Base-by-base conservation (phyloP, 1,140 invertebrate species). In the Hylaeus anthracinus region DNA sequence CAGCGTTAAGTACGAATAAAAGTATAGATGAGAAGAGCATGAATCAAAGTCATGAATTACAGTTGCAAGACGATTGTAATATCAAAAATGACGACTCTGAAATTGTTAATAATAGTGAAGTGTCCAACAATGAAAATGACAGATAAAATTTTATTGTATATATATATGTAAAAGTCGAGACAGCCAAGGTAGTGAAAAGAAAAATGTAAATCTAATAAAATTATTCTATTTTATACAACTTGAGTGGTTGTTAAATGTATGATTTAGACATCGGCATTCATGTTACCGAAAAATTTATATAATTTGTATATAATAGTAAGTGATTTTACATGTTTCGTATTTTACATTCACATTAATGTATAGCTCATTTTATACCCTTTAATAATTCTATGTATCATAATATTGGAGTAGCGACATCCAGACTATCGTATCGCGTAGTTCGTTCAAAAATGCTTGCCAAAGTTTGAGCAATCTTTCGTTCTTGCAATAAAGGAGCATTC, bases 391-490 rank as follows among this genome's bases (percentile, higher is more conserved):
- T 43, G 15, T 37, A 64, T 43, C 74, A 69, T 58, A 67, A 64
- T 45, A n/a, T 53, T 65, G 37, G 15, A 14, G 37, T 71, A 65
- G 66, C 66, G 9, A 6, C 37, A 82, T 87, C 82, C 71, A 90
- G 69, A 87, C 90, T 86, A 45, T 91, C 89, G 71, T 88, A 87
- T 60, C 74, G 77, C 79, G 88, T 88, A 53, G 87, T 88, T 84
- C 82, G 90, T 65, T 92, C 86, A 66, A 93, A 88, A 80, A 93
- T 88, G 75, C 89, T 81, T 53, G 88, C 69, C 56, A 93, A 75
- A 26, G 77, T 84, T 72, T 87, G 83, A 6, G 91, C 90, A 64
- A 93, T 91, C 72, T 86, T 69, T 86, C 83, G 89, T 73, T 92
- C 90, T 72, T 87, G 85, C 26, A 71, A 48, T 26, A 80, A 89